These are phyloP conservation scores for Megalonaias nervosa DNA, from an alignment of 1,140 invertebrate species.

Conservation along the genomic window DNA sequence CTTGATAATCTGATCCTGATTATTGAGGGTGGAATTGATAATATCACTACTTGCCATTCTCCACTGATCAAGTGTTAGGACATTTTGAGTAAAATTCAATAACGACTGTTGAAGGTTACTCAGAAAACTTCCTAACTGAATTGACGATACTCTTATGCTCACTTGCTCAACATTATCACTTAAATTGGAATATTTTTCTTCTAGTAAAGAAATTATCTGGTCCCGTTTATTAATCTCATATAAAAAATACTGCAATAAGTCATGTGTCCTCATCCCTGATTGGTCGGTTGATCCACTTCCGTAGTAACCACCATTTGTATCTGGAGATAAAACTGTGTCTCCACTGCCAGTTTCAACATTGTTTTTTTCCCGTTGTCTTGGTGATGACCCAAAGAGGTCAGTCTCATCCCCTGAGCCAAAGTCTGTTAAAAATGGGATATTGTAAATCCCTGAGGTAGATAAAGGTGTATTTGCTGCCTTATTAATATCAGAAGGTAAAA, in stretches of 20 bases:
- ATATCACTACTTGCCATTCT: conserved; percentile 45
- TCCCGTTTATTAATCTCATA: conserved; percentile 36
- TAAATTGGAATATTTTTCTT: conserved; percentile 38
- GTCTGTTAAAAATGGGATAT: background rate
- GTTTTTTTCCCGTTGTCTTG: no score
- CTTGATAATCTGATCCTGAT: conserved; percentile 48
- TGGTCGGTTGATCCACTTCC: no score
- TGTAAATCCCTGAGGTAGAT: no score
- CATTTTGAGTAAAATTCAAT: conserved; percentile 58
- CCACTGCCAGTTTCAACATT: no score
- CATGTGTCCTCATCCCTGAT: no score
- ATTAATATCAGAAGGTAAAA: no score
- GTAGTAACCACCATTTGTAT: no score
- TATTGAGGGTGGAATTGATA: conserved; percentile 49
- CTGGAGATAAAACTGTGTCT: no score
- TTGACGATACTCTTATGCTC: conserved; percentile 35
- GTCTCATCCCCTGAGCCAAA: conserved; percentile 39
- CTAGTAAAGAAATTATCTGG: conserved; percentile 30
- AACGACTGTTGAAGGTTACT: conserved; percentile 49
- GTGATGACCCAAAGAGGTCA: no score
- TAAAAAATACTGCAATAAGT: conserved; percentile 7
- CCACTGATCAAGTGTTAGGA: conserved; percentile 61
- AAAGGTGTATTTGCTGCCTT: no score
- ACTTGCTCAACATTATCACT: conserved; percentile 25
- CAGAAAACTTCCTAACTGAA: conserved; percentile 57